Evolutionary conservation across 2,113 vertebrate genomes (phyloP), one percentile per base, ranked within the genome.

Genomic region (Tachysurus fulvidraco): DNA sequence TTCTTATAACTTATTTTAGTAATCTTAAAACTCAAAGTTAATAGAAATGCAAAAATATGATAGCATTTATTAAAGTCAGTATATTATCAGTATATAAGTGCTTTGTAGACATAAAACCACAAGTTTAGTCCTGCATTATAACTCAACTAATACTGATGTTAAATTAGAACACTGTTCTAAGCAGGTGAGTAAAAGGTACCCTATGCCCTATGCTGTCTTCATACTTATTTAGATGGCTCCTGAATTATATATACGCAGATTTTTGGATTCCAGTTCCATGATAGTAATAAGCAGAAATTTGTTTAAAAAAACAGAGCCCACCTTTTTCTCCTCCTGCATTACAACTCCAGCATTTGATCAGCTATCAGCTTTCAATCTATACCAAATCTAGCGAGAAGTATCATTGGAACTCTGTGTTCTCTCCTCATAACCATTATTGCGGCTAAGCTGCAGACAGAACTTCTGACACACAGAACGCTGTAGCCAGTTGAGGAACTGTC

Each of bases 331-430:
- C 46, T 50, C 46, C 46, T 7, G 46, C 46, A 65, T 28, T 28
- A 13, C 12, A 28, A 16, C 67, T 71, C 17, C 17, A 71, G 67
- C 17, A 71, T 71, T 19, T 71, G 67, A 71, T 71, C 14, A 13
- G 64, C 64, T 67, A n/a, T 50, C 46, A 50, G 46, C 5, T 50
- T 9, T 65, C 13, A 28, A 65, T 14, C 12, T 25, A 1, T 50
- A 2, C 74, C 7, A 36, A 11, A 87, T n/a, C 46, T 64, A 80
- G 54, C 50, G 83, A 8, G 84, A 83, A 28, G 14, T 74, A 69
- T 88, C 86, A 30, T 87, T 91, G 50, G 91, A 74, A 71, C 86
- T 91, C 57, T 88, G 86, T 11, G 83, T 88, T 69, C 50, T 83
- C 11, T 89, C 85, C 23, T 92, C 89, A 36, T 60, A 59, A 25